A percentile compares a stretch with the other conserved stretches of the same genome.
Conservation (phyloP, 2,113 vertebrate species). For the Mobula hypostoma region DNA sequence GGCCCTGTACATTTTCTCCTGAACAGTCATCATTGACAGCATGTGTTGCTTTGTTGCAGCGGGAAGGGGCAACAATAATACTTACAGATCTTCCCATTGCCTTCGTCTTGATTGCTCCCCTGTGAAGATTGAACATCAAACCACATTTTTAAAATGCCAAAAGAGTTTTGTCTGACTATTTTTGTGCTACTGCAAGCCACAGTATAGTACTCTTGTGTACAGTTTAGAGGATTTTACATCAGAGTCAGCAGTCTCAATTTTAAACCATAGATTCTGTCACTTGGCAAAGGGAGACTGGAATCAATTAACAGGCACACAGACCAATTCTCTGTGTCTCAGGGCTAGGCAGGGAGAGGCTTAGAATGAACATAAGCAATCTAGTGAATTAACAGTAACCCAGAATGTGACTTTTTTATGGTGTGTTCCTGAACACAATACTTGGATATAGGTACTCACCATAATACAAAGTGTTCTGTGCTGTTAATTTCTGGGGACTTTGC, state of each 20-base stretch:
- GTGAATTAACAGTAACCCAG: background rate
- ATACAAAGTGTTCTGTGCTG: background rate
- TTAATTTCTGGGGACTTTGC: background rate
- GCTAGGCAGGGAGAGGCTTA: too few relatives aligned
- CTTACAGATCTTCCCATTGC: background rate
- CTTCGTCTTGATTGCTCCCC: background rate
- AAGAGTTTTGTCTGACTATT: slow-evolving; percentile 2
- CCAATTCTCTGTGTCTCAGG: background rate
- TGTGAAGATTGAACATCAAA: background rate
- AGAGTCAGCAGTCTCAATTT: background rate
- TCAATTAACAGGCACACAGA: slow-evolving; percentile 15
- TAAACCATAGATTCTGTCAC: slow-evolving; percentile 13
- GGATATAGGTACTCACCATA: background rate
- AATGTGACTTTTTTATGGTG: background rate
- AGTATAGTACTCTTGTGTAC: slow-evolving; percentile 8
- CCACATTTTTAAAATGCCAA: slow-evolving; percentile 33
- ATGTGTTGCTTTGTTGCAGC: background rate
- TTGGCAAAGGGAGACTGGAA: background rate
- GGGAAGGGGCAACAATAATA: background rate
- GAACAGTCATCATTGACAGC: background rate
- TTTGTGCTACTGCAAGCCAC: background rate
- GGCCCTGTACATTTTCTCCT: background rate
- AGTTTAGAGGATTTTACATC: background rate
- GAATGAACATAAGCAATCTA: background rate
- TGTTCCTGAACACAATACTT: background rate